Conservation (phyloP, 2,888 invertebrate species). For the Mimachlamys varia region DNA sequence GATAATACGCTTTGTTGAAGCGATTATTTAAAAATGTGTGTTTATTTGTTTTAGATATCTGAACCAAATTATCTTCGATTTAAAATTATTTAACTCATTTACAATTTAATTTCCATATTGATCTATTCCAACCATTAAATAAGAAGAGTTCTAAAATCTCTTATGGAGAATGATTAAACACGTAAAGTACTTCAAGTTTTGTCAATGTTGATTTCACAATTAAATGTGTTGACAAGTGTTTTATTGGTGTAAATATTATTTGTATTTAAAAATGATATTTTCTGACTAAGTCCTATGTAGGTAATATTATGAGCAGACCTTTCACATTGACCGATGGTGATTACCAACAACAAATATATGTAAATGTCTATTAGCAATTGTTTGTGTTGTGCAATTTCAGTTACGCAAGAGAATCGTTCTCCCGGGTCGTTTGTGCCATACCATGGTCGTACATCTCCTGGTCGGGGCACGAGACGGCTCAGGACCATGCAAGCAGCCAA, state of each 20-base stretch:
- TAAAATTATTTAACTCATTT: too few species aligned
- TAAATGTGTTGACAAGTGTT: too few species aligned
- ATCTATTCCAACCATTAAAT: too few species aligned
- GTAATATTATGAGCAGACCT: neutral
- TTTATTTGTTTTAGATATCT: neutral
- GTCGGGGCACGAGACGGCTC: neutral
- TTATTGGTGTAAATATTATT: too few species aligned
- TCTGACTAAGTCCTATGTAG: too few species aligned
- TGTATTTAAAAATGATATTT: too few species aligned
- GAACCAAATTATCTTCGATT: too few species aligned
- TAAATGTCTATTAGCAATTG: neutral
- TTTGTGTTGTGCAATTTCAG: neutral
- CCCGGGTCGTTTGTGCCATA: neutral
- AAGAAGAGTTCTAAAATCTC: too few species aligned
- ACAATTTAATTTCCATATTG: too few species aligned
- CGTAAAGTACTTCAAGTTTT: too few species aligned
- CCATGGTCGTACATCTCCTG: neutral
- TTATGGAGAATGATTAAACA: too few species aligned
- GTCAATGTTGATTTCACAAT: too few species aligned
- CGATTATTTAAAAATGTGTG: neutral
- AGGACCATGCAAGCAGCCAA: constrained; percentile 3
- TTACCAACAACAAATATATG: neutral
- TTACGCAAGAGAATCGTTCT: constrained; percentile 1
- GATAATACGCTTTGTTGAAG: neutral
- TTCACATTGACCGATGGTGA: neutral